Evolutionary conservation across 2,797 vertebrate genomes (phyloP).

Genomic region (Paedocypris micromegethes): DNA sequence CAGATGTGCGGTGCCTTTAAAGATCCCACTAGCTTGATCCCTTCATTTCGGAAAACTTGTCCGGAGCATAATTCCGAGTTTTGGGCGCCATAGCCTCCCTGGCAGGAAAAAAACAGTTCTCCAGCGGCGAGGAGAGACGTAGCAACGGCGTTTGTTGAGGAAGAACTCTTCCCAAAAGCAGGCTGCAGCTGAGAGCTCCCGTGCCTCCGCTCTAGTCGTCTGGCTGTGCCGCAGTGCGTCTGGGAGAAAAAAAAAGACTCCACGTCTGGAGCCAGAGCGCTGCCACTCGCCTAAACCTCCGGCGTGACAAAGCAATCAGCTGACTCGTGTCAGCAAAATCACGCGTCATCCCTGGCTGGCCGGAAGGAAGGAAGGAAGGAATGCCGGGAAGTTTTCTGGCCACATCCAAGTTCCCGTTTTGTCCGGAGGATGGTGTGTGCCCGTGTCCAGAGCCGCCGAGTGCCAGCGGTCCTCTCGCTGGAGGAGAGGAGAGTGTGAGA

Average conservation of each 20-base stretch:
- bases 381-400: constrained; percentile 45
- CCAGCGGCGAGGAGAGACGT: constrained; percentile 8
- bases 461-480: not conserved
- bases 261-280: constrained; percentile 39
- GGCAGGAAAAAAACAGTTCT: constrained; percentile 26
- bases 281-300: constrained; percentile 55
- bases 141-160: constrained; percentile 23
- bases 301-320: constrained; percentile 81
- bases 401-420: constrained; percentile 29
- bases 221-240: constrained; percentile 72
- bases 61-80: constrained; percentile 42
- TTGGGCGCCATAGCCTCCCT: constrained; percentile 13
- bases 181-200: constrained; percentile 56
- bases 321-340: constrained; percentile 74
- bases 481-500: no score
- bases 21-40: no score
- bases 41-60: no score
- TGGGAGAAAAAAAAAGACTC: constrained; percentile 60
- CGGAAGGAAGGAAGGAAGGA: constrained; percentile 7
- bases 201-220: constrained; percentile 63
- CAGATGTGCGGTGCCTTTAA: not conserved
- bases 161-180: constrained; percentile 22
- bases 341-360: constrained; percentile 63
- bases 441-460: not conserved
- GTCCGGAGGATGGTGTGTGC: not conserved